Evolutionary conservation across 2,113 vertebrate species (phyloP).

Genomic region (Coptodon bakossiorum): DNA sequence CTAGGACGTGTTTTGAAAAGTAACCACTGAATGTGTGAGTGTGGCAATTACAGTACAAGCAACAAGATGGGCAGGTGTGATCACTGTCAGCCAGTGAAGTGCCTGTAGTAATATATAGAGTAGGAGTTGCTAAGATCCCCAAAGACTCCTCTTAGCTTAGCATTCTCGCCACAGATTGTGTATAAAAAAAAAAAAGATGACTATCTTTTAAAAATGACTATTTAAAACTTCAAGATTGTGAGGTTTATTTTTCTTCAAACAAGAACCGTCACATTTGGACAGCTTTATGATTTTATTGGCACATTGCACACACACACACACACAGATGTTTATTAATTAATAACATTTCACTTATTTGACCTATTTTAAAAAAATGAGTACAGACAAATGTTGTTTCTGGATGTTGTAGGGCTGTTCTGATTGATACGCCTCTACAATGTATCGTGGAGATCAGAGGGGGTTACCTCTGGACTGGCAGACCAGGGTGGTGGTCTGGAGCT

Average conservation of each 20-base stretch:
- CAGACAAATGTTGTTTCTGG: neutral
- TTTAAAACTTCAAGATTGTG: neutral
- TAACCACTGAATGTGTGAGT: neutral
- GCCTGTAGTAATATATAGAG: neutral
- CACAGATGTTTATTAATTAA: no score
- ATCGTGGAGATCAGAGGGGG: neutral
- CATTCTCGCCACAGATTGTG: neutral
- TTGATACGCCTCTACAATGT: neutral
- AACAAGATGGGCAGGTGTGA: neutral
- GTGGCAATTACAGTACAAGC: neutral
- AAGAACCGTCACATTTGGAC: neutral
- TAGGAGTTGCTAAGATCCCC: neutral
- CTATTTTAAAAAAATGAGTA: neutral
- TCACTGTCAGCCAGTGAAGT: neutral
- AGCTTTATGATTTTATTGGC: neutral
- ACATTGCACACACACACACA: neutral
- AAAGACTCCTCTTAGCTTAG: neutral
- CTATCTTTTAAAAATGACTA: neutral
- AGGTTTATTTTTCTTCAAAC: neutral
- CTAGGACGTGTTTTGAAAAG: neutral
- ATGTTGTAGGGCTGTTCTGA: neutral
- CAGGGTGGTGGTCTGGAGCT: neutral
- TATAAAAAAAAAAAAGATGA: neutral
- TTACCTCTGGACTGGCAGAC: neutral
- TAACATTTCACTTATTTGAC: neutral